Evolutionary conservation across 2,888 invertebrate genomes (phyloP).

Genomic region (Eulithis prunata): DNA sequence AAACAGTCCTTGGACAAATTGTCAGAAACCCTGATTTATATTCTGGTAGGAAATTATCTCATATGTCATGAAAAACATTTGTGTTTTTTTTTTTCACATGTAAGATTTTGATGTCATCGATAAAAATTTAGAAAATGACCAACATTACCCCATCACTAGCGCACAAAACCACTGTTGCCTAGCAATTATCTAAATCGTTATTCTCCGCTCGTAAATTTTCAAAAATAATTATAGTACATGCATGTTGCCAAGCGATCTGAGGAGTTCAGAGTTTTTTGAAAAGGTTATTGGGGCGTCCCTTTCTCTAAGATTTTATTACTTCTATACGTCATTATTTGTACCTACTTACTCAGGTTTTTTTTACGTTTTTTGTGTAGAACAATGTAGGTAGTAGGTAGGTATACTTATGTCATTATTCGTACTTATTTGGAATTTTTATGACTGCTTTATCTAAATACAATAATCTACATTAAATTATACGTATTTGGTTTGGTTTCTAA

Average conservation of each 20-base stretch:
- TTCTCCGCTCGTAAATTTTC: constrained; percentile 32
- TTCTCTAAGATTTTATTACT: neutral
- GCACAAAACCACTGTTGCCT: constrained; percentile 34
- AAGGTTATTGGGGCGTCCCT: constrained; percentile 3
- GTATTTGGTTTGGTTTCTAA: too few relatives aligned
- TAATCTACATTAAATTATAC: too few relatives aligned
- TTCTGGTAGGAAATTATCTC: too few relatives aligned
- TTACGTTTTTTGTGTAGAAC: neutral
- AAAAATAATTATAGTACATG: constrained; percentile 24
- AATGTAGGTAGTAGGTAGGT: neutral
- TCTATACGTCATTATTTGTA: neutral
- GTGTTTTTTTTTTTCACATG: neutral
- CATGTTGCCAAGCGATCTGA: constrained; percentile 23
- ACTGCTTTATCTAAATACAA: too few relatives aligned
- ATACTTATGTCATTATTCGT: too few relatives aligned
- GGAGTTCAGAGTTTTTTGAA: constrained; percentile 12
- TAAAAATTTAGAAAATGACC: constrained; percentile 13
- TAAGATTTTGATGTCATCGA: constrained; percentile 2
- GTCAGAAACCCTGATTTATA: too few relatives aligned
- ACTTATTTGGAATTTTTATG: too few relatives aligned
- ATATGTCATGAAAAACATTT: neutral
- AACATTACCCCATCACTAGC: constrained; percentile 34
- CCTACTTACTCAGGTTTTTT: neutral
- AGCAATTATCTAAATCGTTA: constrained; percentile 37
- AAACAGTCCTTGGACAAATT: too few relatives aligned